These are phyloP conservation scores for Eupithecia vulgata DNA, from an alignment of 2,888 invertebrate species.

Conservation along the genomic window DNA sequence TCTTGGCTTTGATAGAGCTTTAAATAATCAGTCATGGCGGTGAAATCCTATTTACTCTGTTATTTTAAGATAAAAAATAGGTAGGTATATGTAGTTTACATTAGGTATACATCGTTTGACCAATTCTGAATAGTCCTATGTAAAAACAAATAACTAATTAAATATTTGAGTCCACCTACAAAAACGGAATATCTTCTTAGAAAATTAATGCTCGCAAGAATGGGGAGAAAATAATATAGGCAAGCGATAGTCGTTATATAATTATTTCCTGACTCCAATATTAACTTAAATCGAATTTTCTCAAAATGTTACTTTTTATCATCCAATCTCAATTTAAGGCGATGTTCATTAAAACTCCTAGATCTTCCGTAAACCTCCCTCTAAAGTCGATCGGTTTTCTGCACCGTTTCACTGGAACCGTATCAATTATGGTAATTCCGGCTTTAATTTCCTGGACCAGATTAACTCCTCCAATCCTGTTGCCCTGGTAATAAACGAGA, in stretches of 20 bases:
- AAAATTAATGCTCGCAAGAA: no score
- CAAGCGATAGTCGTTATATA: not conserved
- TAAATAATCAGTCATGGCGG: slow-evolving; percentile 7
- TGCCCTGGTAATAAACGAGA: slow-evolving; percentile 73
- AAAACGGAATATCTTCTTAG: no score
- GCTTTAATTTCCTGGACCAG: slow-evolving; percentile 81
- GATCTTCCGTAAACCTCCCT: slow-evolving; percentile 56
- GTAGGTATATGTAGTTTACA: no score
- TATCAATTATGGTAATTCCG: slow-evolving; percentile 83
- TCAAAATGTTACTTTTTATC: slow-evolving; percentile 41
- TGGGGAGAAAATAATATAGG: not conserved
- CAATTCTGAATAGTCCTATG: no score
- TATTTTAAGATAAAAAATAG: no score
- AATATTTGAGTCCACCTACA: no score
- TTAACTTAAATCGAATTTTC: slow-evolving; percentile 4
- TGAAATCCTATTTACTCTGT: not conserved
- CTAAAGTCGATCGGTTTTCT: slow-evolving; percentile 76
- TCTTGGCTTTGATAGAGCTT: slow-evolving; percentile 8
- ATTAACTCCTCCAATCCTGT: slow-evolving; percentile 68
- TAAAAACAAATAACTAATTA: no score
- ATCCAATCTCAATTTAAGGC: slow-evolving; percentile 59
- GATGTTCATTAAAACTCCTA: slow-evolving; percentile 63
- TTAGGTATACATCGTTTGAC: not conserved
- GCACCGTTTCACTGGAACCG: slow-evolving; percentile 74
- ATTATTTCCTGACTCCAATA: not conserved